phyloP scores from a whole-genome alignment of 2,113 vertebrate genomes.

The Choloepus hoffmanni region DNA sequence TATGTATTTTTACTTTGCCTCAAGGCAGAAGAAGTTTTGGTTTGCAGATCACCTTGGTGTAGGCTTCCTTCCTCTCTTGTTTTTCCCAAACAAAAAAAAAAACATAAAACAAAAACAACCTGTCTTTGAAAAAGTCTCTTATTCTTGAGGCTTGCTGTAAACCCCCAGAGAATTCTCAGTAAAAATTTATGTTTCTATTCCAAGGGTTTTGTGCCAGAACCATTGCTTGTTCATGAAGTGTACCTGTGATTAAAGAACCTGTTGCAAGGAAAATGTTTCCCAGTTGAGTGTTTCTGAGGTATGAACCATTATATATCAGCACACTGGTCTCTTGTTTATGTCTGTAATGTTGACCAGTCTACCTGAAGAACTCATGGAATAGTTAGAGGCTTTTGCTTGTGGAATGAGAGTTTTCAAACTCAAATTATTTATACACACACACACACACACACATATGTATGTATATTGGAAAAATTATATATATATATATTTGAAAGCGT shows the following conservation, averaged over 20 bases:
- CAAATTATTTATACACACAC: background rate
- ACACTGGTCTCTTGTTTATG: background rate
- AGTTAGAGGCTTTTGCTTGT: background rate
- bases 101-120: constrained; percentile 19
- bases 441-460: too few relatives aligned
- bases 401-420: constrained; percentile 19
- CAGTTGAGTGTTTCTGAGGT: constrained; percentile 18
- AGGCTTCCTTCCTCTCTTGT: background rate
- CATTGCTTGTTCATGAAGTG: background rate
- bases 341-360: background rate
- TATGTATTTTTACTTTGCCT: background rate
- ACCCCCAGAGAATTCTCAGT: constrained; percentile 7
- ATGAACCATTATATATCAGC: background rate
- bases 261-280: background rate
- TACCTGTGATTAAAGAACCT: constrained; percentile 14
- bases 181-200: constrained; percentile 7
- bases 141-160: background rate
- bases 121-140: constrained; percentile 17
- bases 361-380: background rate
- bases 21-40: background rate
- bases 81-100: background rate
- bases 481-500: too few relatives aligned
- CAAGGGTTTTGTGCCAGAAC: constrained; percentile 12
- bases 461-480: too few relatives aligned
- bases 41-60: constrained; percentile 23